Percentiles rank a stretch among this genome's conserved stretches.
Conservation (phyloP, 1,140 invertebrate species). For the Zaprionus africanus region DNA sequence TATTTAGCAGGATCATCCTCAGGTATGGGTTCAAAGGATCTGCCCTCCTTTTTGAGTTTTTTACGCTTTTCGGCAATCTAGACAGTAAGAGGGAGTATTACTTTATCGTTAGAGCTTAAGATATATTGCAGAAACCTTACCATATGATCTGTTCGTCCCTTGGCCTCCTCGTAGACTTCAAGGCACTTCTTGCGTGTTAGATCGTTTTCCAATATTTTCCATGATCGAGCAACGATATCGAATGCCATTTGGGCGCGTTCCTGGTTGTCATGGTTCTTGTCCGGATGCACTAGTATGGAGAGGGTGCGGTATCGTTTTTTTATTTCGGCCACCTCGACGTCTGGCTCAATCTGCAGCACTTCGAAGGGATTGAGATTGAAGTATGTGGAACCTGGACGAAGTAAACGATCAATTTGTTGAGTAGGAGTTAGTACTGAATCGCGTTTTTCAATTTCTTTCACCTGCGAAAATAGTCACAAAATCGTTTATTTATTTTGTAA, state of each 20-base stretch:
- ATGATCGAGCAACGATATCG: conserved; percentile 98
- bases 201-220: conserved; percentile 98
- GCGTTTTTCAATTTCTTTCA: conserved; percentile 85
- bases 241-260: conserved; percentile 97
- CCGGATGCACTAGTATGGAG: conserved; percentile 98
- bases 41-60: conserved; percentile 97
- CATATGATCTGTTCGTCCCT: conserved; percentile 96
- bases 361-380: conserved; percentile 98
- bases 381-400: conserved; percentile 97
- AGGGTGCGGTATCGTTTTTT: conserved; percentile 98
- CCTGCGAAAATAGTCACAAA: conserved; percentile 82
- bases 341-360: conserved; percentile 97
- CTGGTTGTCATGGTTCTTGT: conserved; percentile 91
- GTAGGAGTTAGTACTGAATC: conserved; percentile 91
- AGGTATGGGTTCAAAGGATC: conserved; percentile 90
- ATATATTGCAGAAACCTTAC: conserved; percentile 85
- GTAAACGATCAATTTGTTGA: conserved; percentile 96
- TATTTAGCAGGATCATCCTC: conserved; percentile 98
- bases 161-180: conserved; percentile 98
- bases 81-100: background rate
- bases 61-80: conserved; percentile 97
- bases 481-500: conserved; percentile 65
- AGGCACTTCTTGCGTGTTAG: conserved; percentile 96
- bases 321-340: conserved; percentile 94
- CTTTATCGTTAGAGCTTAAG: background rate